These are phyloP conservation scores for Sminthurides aquaticus DNA, from an alignment of 2,888 invertebrate species.

Conservation along the genomic window DNA sequence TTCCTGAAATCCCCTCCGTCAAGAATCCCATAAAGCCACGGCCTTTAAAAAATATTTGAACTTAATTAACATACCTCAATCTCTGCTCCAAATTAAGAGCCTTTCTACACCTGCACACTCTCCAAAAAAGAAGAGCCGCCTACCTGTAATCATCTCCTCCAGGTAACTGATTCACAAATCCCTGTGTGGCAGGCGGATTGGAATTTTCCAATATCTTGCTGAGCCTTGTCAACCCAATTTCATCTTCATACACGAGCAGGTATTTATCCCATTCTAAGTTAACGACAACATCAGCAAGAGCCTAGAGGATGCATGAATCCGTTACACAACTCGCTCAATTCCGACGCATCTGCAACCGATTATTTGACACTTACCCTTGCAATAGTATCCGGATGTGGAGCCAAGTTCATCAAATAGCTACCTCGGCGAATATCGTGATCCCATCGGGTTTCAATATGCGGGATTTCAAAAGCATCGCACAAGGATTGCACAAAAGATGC, in stretches of 20 bases:
- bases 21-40: conserved; percentile 65
- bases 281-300: conserved; percentile 80
- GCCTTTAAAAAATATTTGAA: conserved; percentile 52
- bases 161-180: conserved; percentile 67
- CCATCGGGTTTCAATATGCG: conserved; percentile 90
- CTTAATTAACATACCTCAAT: neutral
- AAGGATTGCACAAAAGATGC: conserved; percentile 90
- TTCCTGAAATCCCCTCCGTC: conserved; percentile 59
- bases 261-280: conserved; percentile 89
- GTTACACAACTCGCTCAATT: no score
- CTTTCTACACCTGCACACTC: neutral
- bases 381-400: conserved; percentile 80
- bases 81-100: no score
- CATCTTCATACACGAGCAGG: conserved; percentile 90
- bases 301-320: no score
- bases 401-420: conserved; percentile 77
- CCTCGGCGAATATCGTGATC: conserved; percentile 68
- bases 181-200: conserved; percentile 68
- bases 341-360: neutral
- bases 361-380: conserved; percentile 58
- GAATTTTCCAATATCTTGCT: conserved; percentile 82
- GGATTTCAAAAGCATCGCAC: conserved; percentile 91
- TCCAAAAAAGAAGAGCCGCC: neutral
- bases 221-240: conserved; percentile 77
- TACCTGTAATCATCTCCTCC: conserved; percentile 78